phyloP scores from a whole-genome alignment of 2,888 invertebrate species.

The Congeria kusceri region DNA sequence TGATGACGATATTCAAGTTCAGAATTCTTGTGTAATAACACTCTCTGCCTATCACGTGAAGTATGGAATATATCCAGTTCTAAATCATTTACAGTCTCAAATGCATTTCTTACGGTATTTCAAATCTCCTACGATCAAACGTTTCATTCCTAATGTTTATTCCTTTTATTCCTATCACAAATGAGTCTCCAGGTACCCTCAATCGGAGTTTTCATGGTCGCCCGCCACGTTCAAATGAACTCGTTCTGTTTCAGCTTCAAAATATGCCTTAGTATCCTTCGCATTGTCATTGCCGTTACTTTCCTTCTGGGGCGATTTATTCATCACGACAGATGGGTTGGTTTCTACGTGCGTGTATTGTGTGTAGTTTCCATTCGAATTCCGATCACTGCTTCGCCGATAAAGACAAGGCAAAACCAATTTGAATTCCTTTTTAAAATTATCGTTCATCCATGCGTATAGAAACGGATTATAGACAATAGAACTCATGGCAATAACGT shows the following conservation, averaged over 20 bases:
- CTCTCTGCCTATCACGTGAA: too few species aligned
- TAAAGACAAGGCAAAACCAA: constrained; percentile 85
- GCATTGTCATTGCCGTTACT: constrained; percentile 74
- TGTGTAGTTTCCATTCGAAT: constrained; percentile 78
- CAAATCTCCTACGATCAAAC: too few species aligned
- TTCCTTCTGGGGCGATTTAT: constrained; percentile 79
- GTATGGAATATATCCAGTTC: too few species aligned
- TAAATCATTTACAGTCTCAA: too few species aligned
- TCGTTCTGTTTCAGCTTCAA: constrained; percentile 81
- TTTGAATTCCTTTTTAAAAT: constrained; percentile 95
- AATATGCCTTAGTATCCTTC: constrained; percentile 77
- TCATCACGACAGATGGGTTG: constrained; percentile 80
- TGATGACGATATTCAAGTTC: too few species aligned
- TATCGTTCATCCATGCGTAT: constrained; percentile 98
- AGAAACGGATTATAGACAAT: constrained; percentile 97
- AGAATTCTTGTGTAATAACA: too few species aligned
- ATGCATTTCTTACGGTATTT: too few species aligned
- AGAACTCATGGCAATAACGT: constrained; percentile 96
- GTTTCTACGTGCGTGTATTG: constrained; percentile 83
- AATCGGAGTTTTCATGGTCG: constrained; percentile 65
- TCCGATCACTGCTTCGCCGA: constrained; percentile 67
- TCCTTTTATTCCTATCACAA: constrained; percentile 42
- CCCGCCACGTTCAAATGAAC: constrained; percentile 80
- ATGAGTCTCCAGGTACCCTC: constrained; percentile 67
- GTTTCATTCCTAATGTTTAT: neutral